Evolutionary conservation across 2,797 vertebrate species (phyloP).

Genomic region (Eidolon dupreanum): DNA sequence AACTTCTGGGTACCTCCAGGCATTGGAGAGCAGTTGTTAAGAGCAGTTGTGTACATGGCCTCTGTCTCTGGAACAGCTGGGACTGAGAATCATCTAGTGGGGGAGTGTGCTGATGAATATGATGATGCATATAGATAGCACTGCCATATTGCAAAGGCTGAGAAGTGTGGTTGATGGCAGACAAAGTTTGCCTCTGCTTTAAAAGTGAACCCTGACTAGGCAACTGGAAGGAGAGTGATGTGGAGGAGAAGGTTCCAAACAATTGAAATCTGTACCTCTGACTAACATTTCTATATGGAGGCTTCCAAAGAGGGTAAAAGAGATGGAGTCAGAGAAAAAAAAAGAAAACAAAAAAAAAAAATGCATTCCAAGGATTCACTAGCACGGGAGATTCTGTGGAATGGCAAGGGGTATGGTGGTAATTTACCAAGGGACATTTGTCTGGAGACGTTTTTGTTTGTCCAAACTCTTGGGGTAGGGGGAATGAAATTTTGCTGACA

Average conservation of each 20-base stretch:
- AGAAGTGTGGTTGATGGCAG: not conserved
- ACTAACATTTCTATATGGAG: not conserved
- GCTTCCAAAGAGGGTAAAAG: not conserved
- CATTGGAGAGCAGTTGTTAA: not conserved
- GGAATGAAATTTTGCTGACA: not conserved
- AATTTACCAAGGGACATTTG: not conserved
- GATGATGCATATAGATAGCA: rapidly evolving
- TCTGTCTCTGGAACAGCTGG: not conserved
- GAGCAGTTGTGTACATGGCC: not conserved
- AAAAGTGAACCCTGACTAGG: not conserved
- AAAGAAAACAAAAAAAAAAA: too few species aligned
- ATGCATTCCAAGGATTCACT: not conserved
- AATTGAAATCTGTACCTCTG: not conserved
- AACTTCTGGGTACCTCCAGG: not conserved
- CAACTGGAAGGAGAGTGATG: not conserved
- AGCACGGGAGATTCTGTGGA: not conserved
- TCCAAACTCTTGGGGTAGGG: not conserved
- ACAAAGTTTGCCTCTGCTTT: not conserved
- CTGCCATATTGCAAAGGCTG: rapidly evolving
- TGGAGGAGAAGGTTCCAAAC: not conserved
- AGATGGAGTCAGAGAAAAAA: not conserved
- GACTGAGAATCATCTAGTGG: not conserved
- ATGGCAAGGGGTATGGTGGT: rapidly evolving
- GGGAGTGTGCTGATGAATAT: not conserved
- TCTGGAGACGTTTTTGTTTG: not conserved